Evolutionary conservation across 1,140 invertebrate species (phyloP), one percentile per base, ranked within the genome.

Genomic region (Leucophenga varia): DNA sequence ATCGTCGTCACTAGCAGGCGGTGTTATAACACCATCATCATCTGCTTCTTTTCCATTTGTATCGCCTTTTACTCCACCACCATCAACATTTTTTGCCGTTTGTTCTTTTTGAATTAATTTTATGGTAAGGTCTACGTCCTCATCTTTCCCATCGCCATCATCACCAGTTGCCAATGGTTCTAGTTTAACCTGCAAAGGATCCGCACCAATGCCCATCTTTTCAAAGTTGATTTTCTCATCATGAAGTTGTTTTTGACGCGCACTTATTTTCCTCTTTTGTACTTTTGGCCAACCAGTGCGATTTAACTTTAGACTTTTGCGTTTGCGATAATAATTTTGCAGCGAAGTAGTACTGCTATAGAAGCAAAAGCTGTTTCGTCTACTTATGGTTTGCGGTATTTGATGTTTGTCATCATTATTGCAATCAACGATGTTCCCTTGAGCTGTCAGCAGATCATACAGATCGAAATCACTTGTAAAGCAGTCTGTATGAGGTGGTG

Each of bases 271-370:
- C 28, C 61, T 54, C 13, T 61, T 43, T 40, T 79, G 79, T 32
- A 78, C 79, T n/a, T 81, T 80, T 0, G 83, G 83, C 83, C 83
- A 85, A 8, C 83, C 83, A 0, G 83, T 85, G 20, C 81, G 77
- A 61, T 85, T 85, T 3, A 57, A 59, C 49, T 70, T 71, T 0
- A 60, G 52, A 32, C 52, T 69, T 46, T 74, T 74, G 7, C 64
- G 55, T 40, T 71, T 71, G 3, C 65, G 55, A 32, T 71, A 69
- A 45, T 59, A 70, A 13, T 47, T 52, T 8, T 41, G 38, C 39
- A 47, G 20, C 14, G 42, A 12, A 7, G 35, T 16, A 7, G 35
- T 16, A 8, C 13, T 59, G 17, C 47, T 61, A 38, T 61, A 72
- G 4, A 67, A 18, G 16, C 53, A 59, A 9, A 57, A 46, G 10